Evolutionary conservation across 2,797 vertebrate species (phyloP).

Genomic region (Poecilia picta): DNA sequence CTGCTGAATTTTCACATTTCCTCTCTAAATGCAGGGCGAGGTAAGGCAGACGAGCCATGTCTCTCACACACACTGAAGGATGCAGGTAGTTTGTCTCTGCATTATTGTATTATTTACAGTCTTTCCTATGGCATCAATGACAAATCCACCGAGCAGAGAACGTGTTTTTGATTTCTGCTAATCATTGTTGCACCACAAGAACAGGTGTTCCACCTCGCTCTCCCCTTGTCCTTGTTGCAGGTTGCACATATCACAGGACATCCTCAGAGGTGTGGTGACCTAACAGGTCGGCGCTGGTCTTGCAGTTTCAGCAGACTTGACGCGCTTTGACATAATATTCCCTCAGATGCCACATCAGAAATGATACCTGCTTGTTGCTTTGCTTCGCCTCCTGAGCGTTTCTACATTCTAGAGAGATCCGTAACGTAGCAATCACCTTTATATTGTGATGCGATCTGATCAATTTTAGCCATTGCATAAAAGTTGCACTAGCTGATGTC

Average conservation of each 20-base stretch:
- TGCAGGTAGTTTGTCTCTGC: neutral
- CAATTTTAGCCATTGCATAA: neutral
- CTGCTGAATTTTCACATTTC: neutral
- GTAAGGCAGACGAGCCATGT: neutral
- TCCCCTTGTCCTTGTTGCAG: conserved; percentile 4
- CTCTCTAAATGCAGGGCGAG: neutral
- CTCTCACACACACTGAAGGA: neutral
- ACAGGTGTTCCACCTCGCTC: neutral
- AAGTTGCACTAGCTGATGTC: neutral
- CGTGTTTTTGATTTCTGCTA: neutral
- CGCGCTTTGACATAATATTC: neutral
- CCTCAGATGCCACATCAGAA: neutral
- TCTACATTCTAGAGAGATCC: neutral
- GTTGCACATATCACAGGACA: conserved; percentile 10
- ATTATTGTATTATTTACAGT: neutral
- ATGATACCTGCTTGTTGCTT: neutral
- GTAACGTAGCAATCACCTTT: neutral
- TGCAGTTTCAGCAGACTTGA: conserved; percentile 5
- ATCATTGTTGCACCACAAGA: neutral
- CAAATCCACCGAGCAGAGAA: neutral
- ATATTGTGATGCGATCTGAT: neutral
- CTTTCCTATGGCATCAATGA: neutral
- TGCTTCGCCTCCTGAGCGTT: neutral
- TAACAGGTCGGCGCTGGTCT: neutral
- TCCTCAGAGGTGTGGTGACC: conserved; percentile 9